Evolutionary conservation across 2,797 vertebrate species (phyloP).

Genomic region (Cichlasoma orientale): DNA sequence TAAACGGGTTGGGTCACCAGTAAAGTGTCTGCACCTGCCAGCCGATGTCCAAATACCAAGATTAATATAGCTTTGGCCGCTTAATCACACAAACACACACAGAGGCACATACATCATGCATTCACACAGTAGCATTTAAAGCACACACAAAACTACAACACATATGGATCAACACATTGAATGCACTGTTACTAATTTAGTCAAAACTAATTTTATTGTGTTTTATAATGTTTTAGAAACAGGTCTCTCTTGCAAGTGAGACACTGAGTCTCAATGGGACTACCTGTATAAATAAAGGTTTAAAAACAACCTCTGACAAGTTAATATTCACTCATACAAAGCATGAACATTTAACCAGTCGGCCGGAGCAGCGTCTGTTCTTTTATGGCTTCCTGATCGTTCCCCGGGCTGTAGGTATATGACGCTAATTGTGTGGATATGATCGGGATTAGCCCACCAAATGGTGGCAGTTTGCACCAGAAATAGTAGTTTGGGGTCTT

Average conservation of each 20-base stretch:
- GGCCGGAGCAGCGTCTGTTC: background rate
- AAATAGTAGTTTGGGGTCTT: no score
- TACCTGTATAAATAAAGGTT: no score
- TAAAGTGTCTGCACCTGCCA: constrained; percentile 75
- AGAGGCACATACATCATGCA: background rate
- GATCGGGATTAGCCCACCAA: background rate
- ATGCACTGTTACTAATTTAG: background rate
- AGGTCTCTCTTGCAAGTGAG: no score
- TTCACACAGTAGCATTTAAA: background rate
- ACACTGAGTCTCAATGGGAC: no score
- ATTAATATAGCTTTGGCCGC: constrained; percentile 71
- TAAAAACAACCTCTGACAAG: background rate
- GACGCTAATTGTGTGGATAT: background rate
- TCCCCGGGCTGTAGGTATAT: background rate
- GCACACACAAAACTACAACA: background rate
- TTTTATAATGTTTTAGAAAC: no score
- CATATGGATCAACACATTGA: background rate
- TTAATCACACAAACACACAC: constrained; percentile 52
- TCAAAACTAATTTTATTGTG: no score
- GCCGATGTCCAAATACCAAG: constrained; percentile 71
- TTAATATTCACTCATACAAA: background rate
- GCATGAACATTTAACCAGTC: background rate
- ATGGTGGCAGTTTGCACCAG: no score
- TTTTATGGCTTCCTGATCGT: background rate
- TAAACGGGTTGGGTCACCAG: constrained; percentile 39